Evolutionary conservation across 1,140 invertebrate genomes (phyloP).

Genomic region (Palaemon carinicauda): DNA sequence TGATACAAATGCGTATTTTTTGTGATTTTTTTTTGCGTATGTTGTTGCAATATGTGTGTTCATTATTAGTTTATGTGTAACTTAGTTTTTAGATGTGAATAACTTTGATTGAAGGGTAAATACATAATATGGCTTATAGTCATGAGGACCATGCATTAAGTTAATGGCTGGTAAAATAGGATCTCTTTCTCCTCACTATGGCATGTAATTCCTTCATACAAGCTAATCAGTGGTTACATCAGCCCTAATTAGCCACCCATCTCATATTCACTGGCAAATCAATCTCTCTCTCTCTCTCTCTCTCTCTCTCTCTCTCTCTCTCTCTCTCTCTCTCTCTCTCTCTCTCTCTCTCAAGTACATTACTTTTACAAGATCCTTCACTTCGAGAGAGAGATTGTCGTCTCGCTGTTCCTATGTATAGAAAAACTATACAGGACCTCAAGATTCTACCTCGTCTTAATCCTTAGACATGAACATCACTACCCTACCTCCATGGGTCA

Average conservation of each 20-base stretch:
- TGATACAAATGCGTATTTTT: constrained; percentile 34
- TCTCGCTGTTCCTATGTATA: neutral
- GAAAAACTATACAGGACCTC: neutral
- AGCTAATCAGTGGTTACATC: neutral
- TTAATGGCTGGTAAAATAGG: neutral
- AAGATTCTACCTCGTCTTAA: neutral
- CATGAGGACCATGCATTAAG: constrained; percentile 3
- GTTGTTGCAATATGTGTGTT: constrained; percentile 52
- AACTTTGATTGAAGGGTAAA: neutral
- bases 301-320: neutral
- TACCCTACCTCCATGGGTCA: constrained; percentile 19
- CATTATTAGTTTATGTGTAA: constrained; percentile 41
- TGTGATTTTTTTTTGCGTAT: constrained; percentile 23
- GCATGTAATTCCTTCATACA: neutral
- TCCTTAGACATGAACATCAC: neutral
- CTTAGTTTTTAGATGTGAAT: constrained; percentile 32
- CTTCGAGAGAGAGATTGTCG: neutral
- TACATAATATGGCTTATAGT: constrained; percentile 21
- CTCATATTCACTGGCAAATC: too few relatives aligned
- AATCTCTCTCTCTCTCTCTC: too few relatives aligned
- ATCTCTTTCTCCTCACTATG: neutral
- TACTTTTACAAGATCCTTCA: neutral
- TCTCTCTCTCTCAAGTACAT: neutral
- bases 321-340: neutral
- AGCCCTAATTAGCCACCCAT: too few relatives aligned